Percentiles rank a stretch among this genome's conserved stretches.
phyloP scores from a whole-genome alignment of 1,140 invertebrate genomes.

The Temnothorax nylanderi region DNA sequence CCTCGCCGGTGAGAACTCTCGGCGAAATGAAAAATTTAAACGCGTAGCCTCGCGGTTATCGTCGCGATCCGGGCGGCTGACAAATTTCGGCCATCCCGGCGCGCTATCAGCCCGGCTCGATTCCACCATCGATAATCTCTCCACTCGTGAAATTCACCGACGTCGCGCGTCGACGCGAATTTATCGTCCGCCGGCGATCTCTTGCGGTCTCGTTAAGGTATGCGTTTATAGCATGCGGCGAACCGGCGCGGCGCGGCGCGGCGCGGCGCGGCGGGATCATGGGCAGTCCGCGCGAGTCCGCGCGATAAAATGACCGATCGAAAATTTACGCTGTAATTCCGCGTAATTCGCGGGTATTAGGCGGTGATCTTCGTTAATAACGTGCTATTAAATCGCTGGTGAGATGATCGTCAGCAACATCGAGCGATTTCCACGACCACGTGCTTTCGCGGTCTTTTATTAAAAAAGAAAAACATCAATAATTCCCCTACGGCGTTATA shows the following conservation, averaged over 20 bases:
- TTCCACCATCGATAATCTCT: constrained; percentile 55
- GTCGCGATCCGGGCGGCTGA: constrained; percentile 53
- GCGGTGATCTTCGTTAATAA: constrained; percentile 13
- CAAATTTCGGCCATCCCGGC: constrained; percentile 56
- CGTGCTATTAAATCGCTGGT: background rate
- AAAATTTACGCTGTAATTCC: background rate
- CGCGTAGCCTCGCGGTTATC: constrained; percentile 48
- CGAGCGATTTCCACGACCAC: background rate
- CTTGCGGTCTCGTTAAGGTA: constrained; percentile 41
- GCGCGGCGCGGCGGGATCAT: background rate
- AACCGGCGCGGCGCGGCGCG: background rate
- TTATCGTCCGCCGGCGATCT: constrained; percentile 54
- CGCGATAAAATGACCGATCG: background rate
- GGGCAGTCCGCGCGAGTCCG: background rate
- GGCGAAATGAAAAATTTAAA: constrained; percentile 58
- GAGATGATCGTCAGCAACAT: background rate
- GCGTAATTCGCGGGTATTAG: background rate
- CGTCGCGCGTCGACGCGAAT: constrained; percentile 56
- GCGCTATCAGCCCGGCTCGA: constrained; percentile 54
- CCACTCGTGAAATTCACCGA: constrained; percentile 56
- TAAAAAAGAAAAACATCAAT: background rate
- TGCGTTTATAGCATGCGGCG: background rate
- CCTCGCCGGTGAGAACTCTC: constrained; percentile 33
- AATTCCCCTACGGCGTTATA: background rate
- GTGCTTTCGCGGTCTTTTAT: background rate